Conservation (phyloP, 2,888 invertebrate genomes). For the Megaustenia siamemsis region DNA sequence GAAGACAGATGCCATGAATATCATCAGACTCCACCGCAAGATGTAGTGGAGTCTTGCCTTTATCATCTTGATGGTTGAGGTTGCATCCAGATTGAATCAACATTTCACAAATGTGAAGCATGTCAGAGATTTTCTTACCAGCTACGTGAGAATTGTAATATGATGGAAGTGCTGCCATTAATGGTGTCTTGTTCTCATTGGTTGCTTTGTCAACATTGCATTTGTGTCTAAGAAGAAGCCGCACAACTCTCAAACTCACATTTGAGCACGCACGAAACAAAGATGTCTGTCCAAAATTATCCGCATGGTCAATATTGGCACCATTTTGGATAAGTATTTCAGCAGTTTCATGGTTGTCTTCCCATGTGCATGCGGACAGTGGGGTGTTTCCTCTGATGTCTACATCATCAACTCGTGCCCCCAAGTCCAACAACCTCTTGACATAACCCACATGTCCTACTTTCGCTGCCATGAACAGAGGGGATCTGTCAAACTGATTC, state of each 20-base stretch:
- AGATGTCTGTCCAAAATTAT: slow-evolving; percentile 57
- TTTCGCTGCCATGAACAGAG: slow-evolving; percentile 57
- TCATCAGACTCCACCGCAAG: slow-evolving; percentile 55
- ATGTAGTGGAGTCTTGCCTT: slow-evolving; percentile 60
- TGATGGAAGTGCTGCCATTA: slow-evolving; percentile 61
- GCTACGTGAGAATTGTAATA: slow-evolving; percentile 53
- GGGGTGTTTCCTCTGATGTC: slow-evolving; percentile 60
- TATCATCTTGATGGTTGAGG: slow-evolving; percentile 52
- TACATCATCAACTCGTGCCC: slow-evolving; percentile 53
- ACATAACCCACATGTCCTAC: slow-evolving; percentile 46
- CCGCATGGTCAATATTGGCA: slow-evolving; percentile 57
- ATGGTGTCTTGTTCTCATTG: slow-evolving; percentile 54
- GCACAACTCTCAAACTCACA: slow-evolving; percentile 46
- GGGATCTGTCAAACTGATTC: slow-evolving; percentile 58
- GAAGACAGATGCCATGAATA: slow-evolving; percentile 53
- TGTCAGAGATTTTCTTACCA: slow-evolving; percentile 54
- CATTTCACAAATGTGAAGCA: slow-evolving; percentile 55
- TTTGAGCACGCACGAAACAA: slow-evolving; percentile 60
- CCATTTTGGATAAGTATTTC: slow-evolving; percentile 58
- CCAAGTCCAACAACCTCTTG: slow-evolving; percentile 49
- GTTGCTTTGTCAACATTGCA: slow-evolving; percentile 55
- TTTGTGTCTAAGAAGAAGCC: slow-evolving; percentile 50
- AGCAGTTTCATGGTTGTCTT: slow-evolving; percentile 50
- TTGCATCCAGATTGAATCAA: slow-evolving; percentile 58
- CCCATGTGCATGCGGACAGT: slow-evolving; percentile 53